Conservation (phyloP, 2,113 vertebrate genomes). For the Romanogobio albipinnatus region DNA sequence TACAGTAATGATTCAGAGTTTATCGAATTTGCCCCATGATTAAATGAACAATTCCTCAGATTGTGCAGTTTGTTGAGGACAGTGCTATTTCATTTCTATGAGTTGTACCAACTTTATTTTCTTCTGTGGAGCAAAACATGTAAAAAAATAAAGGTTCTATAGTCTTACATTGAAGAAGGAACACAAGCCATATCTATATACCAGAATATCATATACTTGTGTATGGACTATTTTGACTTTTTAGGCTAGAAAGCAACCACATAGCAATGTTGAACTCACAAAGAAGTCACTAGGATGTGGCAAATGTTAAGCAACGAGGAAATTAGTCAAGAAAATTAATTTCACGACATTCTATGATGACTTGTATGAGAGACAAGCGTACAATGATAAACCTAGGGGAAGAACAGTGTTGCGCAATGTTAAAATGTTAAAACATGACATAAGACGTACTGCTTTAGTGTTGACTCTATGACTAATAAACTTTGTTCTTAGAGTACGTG, state of each 20-base stretch:
- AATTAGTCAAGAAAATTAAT: not conserved
- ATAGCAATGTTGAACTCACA: not conserved
- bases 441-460: not conserved
- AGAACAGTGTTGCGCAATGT: slow-evolving; percentile 17
- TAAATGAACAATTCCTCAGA: too few relatives aligned
- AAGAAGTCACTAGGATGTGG: not conserved
- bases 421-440: not conserved
- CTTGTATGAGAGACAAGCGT: not conserved
- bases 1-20: not conserved
- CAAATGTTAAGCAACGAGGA: not conserved
- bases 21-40: not conserved
- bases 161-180: too few relatives aligned
- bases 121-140: too few relatives aligned
- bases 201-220: too few relatives aligned
- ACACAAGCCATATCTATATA: too few relatives aligned
- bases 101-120: too few relatives aligned
- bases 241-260: too few relatives aligned
- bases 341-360: not conserved
- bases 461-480: too few relatives aligned
- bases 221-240: too few relatives aligned
- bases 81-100: too few relatives aligned
- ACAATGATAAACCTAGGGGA: not conserved
- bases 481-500: slow-evolving; percentile 19
- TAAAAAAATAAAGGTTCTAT: too few relatives aligned
- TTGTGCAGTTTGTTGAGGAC: too few relatives aligned